These are phyloP conservation scores for Hyles vespertilio DNA, from an alignment of 1,140 invertebrate species.

Conservation along the genomic window DNA sequence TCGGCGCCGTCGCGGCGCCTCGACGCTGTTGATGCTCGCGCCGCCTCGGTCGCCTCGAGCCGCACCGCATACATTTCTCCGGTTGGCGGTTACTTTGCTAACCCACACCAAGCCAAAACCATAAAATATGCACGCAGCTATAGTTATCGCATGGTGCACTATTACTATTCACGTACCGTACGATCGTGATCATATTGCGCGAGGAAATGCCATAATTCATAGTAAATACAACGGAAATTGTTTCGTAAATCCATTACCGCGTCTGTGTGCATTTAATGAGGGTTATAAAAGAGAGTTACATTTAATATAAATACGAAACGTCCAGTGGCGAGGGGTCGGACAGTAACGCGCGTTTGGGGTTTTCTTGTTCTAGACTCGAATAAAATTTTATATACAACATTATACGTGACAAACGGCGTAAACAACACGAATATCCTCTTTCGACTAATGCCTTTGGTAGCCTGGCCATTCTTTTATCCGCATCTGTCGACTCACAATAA, in stretches of 20 bases:
- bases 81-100: too few relatives aligned
- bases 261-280: constrained; percentile 14
- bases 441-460: constrained; percentile 16
- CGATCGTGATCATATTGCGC: too few relatives aligned
- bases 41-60: background rate
- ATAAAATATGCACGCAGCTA: too few relatives aligned
- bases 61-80: constrained; percentile 19
- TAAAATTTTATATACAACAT: constrained; percentile 63
- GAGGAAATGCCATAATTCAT: too few relatives aligned
- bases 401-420: constrained; percentile 59
- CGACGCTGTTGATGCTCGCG: constrained; percentile 28
- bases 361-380: constrained; percentile 50
- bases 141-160: too few relatives aligned
- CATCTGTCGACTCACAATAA: constrained; percentile 5
- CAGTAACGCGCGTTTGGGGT: constrained; percentile 36
- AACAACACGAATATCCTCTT: constrained; percentile 42
- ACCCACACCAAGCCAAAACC: too few relatives aligned
- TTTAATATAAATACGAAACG: constrained; percentile 39
- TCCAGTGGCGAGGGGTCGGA: constrained; percentile 32
- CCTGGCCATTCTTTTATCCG: constrained; percentile 9
- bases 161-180: too few relatives aligned
- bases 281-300: constrained; percentile 33
- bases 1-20: constrained; percentile 50
- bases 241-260: too few relatives aligned
- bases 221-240: too few relatives aligned